phyloP scores from a whole-genome alignment of 1,140 invertebrate genomes.

The Atta colombica region DNA sequence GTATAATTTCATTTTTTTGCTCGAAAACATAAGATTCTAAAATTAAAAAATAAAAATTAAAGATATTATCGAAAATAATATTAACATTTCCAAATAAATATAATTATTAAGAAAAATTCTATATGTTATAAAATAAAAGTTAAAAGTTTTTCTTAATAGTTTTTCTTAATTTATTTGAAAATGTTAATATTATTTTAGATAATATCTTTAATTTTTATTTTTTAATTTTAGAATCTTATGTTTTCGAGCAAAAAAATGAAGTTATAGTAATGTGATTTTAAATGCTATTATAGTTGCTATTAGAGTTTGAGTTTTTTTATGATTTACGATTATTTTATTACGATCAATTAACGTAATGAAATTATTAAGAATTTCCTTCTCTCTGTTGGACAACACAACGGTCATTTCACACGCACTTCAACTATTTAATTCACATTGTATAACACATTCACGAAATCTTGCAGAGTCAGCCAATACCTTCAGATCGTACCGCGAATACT shows the following conservation, averaged over 20 bases:
- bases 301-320: background rate
- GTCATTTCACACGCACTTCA: background rate
- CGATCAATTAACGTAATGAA: background rate
- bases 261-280: background rate
- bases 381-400: background rate
- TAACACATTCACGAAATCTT: conserved; percentile 42
- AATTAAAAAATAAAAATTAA: conserved; percentile 5
- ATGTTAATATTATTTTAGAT: background rate
- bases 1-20: background rate
- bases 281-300: background rate
- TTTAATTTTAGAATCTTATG: background rate
- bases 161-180: background rate
- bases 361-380: background rate
- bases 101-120: background rate
- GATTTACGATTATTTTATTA: background rate
- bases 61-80: background rate
- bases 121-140: background rate
- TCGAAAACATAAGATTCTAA: background rate
- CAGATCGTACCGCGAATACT: conserved; percentile 39
- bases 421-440: conserved; percentile 33
- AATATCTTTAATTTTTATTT: background rate
- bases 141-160: background rate
- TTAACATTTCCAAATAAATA: background rate
- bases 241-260: background rate
- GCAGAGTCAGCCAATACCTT: conserved; percentile 38